Evolutionary conservation across 1,140 invertebrate species (phyloP).

Genomic region (Apis dorsata): DNA sequence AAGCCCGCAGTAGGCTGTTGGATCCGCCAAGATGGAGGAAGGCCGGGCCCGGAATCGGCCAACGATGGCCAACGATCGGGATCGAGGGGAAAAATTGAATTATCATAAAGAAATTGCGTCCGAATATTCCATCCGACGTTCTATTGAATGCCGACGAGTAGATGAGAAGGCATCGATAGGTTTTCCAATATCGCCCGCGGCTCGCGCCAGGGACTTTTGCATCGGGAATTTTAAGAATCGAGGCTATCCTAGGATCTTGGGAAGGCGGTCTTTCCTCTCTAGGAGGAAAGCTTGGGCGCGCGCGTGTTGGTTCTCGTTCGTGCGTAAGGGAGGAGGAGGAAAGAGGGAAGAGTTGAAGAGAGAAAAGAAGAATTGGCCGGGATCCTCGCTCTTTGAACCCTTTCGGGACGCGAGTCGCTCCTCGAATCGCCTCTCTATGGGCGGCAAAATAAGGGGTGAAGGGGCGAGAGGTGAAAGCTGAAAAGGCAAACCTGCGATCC

Average conservation of each 20-base stretch:
- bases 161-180: slow-evolving; percentile 64
- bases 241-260: slow-evolving; percentile 19
- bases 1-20: slow-evolving; percentile 4
- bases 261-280: background rate
- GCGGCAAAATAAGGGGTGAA: slow-evolving; percentile 6
- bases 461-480: slow-evolving; percentile 28
- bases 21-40: slow-evolving; percentile 8
- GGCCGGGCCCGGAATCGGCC: too few species aligned
- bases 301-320: slow-evolving; percentile 29
- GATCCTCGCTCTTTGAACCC: slow-evolving; percentile 41
- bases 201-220: slow-evolving; percentile 10
- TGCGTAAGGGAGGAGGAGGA: slow-evolving; percentile 31
- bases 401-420: slow-evolving; percentile 30
- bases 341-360: slow-evolving; percentile 12
- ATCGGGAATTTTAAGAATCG: slow-evolving; percentile 65
- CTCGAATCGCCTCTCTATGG: slow-evolving; percentile 7
- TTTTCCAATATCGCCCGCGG: slow-evolving; percentile 63
- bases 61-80: background rate
- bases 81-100: slow-evolving; percentile 65
- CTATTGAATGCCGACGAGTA: slow-evolving; percentile 66
- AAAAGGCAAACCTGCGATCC: slow-evolving; percentile 35
- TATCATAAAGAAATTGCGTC: slow-evolving; percentile 72
- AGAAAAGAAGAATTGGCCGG: slow-evolving; percentile 37
- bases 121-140: slow-evolving; percentile 65
- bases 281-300: background rate